A percentile compares a stretch with the other conserved stretches of the same genome.
Evolutionary conservation across 1,140 invertebrate species (phyloP).

Genomic region (Bombus waltoni): DNA sequence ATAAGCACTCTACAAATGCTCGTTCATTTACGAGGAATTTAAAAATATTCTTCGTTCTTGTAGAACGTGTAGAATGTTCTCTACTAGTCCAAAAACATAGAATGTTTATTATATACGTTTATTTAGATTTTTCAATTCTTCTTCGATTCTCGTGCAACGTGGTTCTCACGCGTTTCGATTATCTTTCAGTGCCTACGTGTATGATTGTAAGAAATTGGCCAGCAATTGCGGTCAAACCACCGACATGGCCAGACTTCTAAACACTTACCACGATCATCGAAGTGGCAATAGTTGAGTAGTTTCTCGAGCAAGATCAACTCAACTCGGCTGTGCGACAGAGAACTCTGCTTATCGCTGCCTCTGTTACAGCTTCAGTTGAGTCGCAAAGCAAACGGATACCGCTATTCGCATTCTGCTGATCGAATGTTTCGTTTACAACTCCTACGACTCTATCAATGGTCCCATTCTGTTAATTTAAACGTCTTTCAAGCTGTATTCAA

Average conservation of each 20-base stretch:
- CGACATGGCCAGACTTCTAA: not conserved
- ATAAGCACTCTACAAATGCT: too few relatives aligned
- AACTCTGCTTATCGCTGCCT: not conserved
- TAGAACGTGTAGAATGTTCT: too few relatives aligned
- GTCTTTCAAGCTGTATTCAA: not conserved
- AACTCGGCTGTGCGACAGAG: not conserved
- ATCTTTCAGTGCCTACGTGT: not conserved
- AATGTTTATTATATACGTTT: too few relatives aligned
- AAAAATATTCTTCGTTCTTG: too few relatives aligned
- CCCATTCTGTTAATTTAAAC: not conserved
- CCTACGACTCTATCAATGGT: too few relatives aligned
- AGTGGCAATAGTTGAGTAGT: not conserved
- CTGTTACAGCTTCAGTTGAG: not conserved
- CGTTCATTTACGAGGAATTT: too few relatives aligned
- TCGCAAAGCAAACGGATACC: slow-evolving; percentile 7
- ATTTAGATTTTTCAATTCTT: too few relatives aligned
- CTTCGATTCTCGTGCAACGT: too few relatives aligned
- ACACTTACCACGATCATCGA: not conserved
- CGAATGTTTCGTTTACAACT: slow-evolving; percentile 6
- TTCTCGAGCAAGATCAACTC: slow-evolving; percentile 7
- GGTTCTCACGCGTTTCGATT: too few relatives aligned
- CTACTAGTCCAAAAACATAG: too few relatives aligned
- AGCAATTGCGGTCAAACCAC: slow-evolving; percentile 19
- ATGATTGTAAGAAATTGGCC: not conserved
- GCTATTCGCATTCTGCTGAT: not conserved